phyloP scores from a whole-genome alignment of 92 coral and sea anemone genomes.

The Palythoa grandis region DNA sequence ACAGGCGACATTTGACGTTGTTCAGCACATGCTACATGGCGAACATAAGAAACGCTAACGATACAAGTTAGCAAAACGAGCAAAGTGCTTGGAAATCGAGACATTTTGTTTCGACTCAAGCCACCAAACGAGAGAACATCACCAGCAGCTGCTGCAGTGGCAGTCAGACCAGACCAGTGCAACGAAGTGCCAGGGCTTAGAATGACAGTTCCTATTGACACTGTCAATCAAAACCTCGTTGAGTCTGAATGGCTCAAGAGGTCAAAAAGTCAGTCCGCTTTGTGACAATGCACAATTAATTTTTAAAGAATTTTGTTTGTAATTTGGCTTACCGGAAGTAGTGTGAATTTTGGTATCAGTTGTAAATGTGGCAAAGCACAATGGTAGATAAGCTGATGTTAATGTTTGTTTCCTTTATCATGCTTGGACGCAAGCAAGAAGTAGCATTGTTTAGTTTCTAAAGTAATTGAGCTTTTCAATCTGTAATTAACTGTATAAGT shows the following conservation, averaged over 20 bases:
- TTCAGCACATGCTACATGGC: not conserved
- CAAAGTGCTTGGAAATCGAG: not conserved
- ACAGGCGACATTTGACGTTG: slow-evolving; percentile 57
- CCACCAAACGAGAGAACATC: not conserved
- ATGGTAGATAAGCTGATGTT: not conserved
- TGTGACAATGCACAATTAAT: not conserved
- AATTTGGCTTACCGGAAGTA: slow-evolving; percentile 4
- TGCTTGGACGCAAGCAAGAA: slow-evolving; percentile 12
- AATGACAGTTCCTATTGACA: not conserved
- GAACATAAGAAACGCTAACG: slow-evolving; percentile 37
- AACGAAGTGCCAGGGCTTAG: not conserved
- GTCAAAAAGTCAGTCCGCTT: not conserved
- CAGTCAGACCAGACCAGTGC: not conserved
- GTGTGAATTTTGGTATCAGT: not conserved
- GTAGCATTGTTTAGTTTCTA: slow-evolving; percentile 16
- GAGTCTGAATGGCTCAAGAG: not conserved
- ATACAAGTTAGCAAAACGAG: not conserved
- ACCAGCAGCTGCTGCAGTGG: not conserved
- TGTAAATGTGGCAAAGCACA: not conserved
- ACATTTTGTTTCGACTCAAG: not conserved
- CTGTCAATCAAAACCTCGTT: not conserved
- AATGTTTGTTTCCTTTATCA: not conserved
- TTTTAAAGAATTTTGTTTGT: not conserved
- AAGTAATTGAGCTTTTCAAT: slow-evolving; percentile 6
- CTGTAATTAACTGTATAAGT: slow-evolving; percentile 6